Base-by-base conservation (phyloP, 2,797 vertebrate genomes). In the Pseudocheirus occidentalis region DNA sequence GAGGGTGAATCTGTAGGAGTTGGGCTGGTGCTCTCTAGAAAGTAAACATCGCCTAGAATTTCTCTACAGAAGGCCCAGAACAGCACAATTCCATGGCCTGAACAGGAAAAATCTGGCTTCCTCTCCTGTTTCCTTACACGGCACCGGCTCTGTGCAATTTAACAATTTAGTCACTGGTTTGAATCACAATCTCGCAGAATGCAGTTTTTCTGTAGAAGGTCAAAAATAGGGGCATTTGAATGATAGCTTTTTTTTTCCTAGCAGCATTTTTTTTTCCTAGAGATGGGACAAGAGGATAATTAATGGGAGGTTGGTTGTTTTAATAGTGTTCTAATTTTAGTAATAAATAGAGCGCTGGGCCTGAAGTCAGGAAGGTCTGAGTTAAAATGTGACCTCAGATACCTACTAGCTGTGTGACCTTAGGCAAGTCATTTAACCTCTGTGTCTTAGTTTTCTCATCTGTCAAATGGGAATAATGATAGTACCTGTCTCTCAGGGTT, bases 91-190 rank as follows among this genome's bases (percentile, higher is more conserved):
- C 56, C 13, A 5, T 90, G 87, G 92, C 55, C 89, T 58, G 0
- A 28, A 40, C 94, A 91, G 92, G 96, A 96, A 96, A 93, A 92
- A 92, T 91, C n/a, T 94, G 92, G 96, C 62, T 94, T 97, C 95
- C 95, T 96, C 91, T 96, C 81, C 55, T 50, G 40, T 91, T 97
- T 96, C 97, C 90, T 96, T 96, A 93, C 94, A 93, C 94, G 94
- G 90, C 55, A 94, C 87, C 91, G 92, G 31, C 73, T 95, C 93
- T 92, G 62, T 90, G 90, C 92, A 96, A 95, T 95, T 46, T 46
- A 90, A 91, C 91, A 93, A 90, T 91, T 91, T 87, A 94, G 62
- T 92, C 93, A 27, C 94, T 95, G 90, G 90, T 50, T 95, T 55
- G 24, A 13, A 93, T 95, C 91, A 59, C 52, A 96, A 62, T 46